Conservation (phyloP, 1,140 invertebrate genomes). For the Leguminivora glycinivorella region DNA sequence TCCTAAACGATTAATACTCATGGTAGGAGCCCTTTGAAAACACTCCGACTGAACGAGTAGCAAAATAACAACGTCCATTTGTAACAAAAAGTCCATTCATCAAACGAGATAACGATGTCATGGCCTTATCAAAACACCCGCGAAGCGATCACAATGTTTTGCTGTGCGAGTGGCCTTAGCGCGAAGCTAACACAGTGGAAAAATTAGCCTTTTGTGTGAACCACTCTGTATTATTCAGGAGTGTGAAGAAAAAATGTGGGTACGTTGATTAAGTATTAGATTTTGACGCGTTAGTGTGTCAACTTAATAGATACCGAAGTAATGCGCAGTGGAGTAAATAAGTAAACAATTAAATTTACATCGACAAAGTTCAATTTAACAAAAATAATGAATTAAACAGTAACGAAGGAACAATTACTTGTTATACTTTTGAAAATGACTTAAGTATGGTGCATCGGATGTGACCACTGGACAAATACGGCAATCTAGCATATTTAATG, state of each 20-base stretch:
- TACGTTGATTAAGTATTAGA: not conserved
- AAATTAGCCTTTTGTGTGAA: constrained; percentile 50
- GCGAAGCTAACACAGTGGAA: constrained; percentile 62
- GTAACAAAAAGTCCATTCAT: constrained; percentile 72
- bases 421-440: no score
- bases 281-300: not conserved
- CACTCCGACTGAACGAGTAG: constrained; percentile 45
- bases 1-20: no score
- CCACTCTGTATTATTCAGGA: constrained; percentile 43
- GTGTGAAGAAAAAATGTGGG: not conserved
- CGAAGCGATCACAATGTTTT: constrained; percentile 69
- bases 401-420: no score
- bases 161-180: constrained; percentile 48
- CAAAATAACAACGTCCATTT: constrained; percentile 67
- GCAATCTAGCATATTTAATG: no score
- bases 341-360: not conserved
- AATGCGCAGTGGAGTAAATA: not conserved
- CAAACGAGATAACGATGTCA: constrained; percentile 71
- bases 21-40: constrained; percentile 44
- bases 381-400: no score
- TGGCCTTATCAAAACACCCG: constrained; percentile 68
- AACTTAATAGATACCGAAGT: not conserved
- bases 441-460: no score
- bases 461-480: no score
- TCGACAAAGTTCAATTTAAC: not conserved